These are phyloP conservation scores for Troides helena DNA, from an alignment of 2,888 invertebrate species.

Conservation along the genomic window DNA sequence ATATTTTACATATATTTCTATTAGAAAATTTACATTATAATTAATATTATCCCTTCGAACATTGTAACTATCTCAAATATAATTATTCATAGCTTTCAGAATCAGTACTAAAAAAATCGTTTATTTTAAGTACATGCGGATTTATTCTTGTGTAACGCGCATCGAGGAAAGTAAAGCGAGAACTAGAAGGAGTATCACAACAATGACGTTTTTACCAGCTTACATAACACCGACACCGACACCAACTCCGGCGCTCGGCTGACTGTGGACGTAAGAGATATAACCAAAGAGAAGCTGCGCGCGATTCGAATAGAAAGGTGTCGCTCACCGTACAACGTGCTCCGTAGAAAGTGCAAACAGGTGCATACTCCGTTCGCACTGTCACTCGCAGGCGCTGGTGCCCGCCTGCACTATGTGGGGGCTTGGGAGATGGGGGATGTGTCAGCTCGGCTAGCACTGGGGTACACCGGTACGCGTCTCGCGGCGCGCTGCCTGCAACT, in stretches of 20 bases:
- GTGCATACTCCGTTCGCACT: constrained; percentile 62
- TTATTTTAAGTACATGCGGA: no score
- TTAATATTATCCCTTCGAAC: no score
- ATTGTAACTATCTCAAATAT: no score
- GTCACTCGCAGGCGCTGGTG: constrained; percentile 40
- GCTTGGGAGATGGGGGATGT: neutral
- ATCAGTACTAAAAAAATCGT: no score
- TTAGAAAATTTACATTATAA: no score
- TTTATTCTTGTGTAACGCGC: no score
- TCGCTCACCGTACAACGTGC: constrained; percentile 24
- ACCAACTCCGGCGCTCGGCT: neutral
- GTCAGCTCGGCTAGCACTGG: no score
- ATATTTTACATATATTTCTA: no score
- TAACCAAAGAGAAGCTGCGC: neutral
- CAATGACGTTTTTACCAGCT: neutral
- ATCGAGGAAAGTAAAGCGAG: no score
- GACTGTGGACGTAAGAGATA: neutral
- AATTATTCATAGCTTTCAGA: no score
- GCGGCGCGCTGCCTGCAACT: neutral
- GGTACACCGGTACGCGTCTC: neutral
- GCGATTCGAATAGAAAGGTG: constrained; percentile 21
- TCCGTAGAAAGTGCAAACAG: constrained; percentile 71
- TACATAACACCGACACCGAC: neutral
- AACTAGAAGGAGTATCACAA: no score
- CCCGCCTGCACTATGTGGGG: constrained; percentile 48